Conservation (phyloP, 2,113 vertebrate species). For the Muntiacus reevesi region DNA sequence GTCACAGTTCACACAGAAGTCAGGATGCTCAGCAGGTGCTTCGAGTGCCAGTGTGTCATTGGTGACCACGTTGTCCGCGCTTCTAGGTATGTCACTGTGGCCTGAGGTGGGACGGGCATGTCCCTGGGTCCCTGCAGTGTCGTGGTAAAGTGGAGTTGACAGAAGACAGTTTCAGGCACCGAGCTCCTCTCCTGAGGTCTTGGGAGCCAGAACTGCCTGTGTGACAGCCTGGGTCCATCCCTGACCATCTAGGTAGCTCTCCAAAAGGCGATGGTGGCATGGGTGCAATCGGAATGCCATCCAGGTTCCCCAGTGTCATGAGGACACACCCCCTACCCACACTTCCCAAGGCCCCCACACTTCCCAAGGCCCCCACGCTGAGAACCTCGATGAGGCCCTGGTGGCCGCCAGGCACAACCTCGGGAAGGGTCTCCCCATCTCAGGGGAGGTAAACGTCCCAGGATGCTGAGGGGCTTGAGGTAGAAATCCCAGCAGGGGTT, state of each 20-base stretch:
- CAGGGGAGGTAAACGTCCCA: background rate
- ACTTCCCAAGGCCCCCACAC: background rate
- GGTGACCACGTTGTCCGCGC: fast-evolving
- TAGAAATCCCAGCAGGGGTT: fast-evolving
- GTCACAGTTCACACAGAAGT: fast-evolving
- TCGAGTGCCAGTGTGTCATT: fast-evolving
- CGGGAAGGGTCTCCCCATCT: too few species aligned
- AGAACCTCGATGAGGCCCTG: background rate
- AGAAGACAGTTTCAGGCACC: fast-evolving
- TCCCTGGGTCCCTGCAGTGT: background rate
- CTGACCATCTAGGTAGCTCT: background rate
- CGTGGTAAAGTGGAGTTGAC: fast-evolving
- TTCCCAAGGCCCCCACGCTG: background rate
- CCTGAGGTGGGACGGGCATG: fast-evolving
- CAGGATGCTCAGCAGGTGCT: fast-evolving
- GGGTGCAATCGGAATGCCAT: fast-evolving
- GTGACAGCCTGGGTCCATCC: background rate
- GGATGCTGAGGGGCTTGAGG: fast-evolving
- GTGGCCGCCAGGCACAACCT: background rate
- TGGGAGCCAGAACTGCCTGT: background rate
- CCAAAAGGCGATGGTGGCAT: fast-evolving
- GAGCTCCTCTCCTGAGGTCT: background rate
- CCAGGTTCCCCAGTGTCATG: background rate
- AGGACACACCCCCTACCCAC: background rate
- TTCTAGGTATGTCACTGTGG: background rate